phyloP scores from a whole-genome alignment of 2,888 invertebrate species.

The Yponomeuta sedellus region DNA sequence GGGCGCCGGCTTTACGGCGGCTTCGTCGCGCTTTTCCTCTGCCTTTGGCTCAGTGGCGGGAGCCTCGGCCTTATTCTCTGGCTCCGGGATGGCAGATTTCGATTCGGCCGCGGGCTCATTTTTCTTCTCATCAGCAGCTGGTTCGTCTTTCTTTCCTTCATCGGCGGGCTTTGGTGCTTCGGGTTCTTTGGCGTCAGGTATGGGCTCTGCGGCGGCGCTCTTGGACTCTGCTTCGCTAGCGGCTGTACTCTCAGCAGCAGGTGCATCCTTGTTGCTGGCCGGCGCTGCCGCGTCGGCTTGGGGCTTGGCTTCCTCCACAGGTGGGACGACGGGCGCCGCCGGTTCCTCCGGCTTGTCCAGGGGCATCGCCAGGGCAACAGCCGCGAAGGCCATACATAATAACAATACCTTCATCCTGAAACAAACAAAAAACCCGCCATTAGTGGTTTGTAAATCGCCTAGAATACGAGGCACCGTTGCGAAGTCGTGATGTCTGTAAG shows the following conservation, averaged over 20 bases:
- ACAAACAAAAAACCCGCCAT: conserved; percentile 41
- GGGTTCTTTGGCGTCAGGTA: conserved; percentile 30
- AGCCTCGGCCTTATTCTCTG: conserved; percentile 28
- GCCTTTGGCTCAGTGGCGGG: conserved; percentile 37
- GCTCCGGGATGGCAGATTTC: conserved; percentile 27
- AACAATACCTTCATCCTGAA: conserved; percentile 81
- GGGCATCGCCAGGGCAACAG: conserved; percentile 77
- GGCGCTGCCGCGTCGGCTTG: conserved; percentile 15
- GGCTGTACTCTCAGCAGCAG: conserved; percentile 30
- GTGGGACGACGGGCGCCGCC: conserved; percentile 40
- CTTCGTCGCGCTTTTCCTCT: conserved; percentile 30
- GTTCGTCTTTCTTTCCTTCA: conserved; percentile 13
- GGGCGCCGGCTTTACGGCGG: conserved; percentile 28
- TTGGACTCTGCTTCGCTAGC: conserved; percentile 41
- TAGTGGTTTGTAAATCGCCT: conserved; percentile 33
- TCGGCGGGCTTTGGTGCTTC: conserved; percentile 27
- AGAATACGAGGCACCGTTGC: conserved; percentile 43
- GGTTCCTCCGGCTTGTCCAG: conserved; percentile 39
- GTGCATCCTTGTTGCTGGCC: conserved; percentile 15
- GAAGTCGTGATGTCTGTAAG: conserved; percentile 64
- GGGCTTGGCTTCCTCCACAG: conserved; percentile 49
- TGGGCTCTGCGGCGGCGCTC: conserved; percentile 28
- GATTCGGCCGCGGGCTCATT: conserved; percentile 29
- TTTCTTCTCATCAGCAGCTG: conserved; percentile 28
- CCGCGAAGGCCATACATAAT: conserved; percentile 76